Conservation (phyloP, 2,888 invertebrate species). For the Saturnia japonica region DNA sequence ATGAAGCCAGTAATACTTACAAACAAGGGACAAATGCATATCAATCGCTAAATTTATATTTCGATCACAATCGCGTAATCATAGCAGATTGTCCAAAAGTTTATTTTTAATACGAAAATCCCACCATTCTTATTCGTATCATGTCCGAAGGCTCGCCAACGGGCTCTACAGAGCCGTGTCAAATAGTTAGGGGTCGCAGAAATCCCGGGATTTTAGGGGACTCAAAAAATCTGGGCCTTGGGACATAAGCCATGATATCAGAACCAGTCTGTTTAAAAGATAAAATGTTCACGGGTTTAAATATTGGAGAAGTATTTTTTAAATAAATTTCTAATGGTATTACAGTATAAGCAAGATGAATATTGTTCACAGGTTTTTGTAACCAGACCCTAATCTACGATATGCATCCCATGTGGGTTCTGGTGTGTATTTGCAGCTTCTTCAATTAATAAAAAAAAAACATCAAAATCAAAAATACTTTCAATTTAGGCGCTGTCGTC, state of each 20-base stretch:
- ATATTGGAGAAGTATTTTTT: not conserved
- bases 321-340: too few species aligned
- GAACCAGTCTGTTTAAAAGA: not conserved
- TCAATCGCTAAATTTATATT: slow-evolving; percentile 34
- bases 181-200: slow-evolving; percentile 17
- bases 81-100: slow-evolving; percentile 40
- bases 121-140: slow-evolving; percentile 53
- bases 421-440: too few species aligned
- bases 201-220: slow-evolving; percentile 1
- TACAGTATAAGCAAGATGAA: too few species aligned
- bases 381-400: too few species aligned
- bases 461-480: too few species aligned
- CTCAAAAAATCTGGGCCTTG: not conserved
- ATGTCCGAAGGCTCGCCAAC: slow-evolving; percentile 43
- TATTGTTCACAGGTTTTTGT: too few species aligned
- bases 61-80: slow-evolving; percentile 42
- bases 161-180: slow-evolving; percentile 26
- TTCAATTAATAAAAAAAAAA: too few species aligned
- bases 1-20: slow-evolving; percentile 18
- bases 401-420: too few species aligned
- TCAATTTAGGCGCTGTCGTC: too few species aligned
- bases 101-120: slow-evolving; percentile 58
- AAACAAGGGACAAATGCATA: slow-evolving; percentile 15
- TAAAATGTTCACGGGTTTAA: not conserved
- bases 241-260: not conserved